Evolutionary conservation across 2,797 vertebrate genomes (phyloP).

Genomic region (Argya squamiceps): DNA sequence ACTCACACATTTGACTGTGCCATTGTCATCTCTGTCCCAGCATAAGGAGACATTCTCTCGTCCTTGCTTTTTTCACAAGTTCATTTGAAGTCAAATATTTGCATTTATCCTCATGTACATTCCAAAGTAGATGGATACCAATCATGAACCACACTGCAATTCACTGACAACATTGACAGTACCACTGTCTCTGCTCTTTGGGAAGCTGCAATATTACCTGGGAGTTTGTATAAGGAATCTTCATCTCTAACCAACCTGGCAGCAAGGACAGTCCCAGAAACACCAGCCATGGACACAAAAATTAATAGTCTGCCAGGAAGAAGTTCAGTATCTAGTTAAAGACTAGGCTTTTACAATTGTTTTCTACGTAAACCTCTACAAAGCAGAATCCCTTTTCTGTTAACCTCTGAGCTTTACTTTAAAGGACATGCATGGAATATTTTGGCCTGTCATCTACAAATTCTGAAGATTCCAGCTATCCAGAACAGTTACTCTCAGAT

Average conservation of each 20-base stretch:
- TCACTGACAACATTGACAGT: background rate
- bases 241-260: background rate
- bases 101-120: background rate
- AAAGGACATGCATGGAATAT: background rate
- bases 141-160: background rate
- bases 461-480: background rate
- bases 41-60: accelerated
- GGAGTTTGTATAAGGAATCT: background rate
- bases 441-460: background rate
- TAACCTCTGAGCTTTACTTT: background rate
- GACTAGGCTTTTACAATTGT: background rate
- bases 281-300: background rate
- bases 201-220: background rate
- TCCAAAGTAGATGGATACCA: background rate
- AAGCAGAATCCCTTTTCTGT: background rate
- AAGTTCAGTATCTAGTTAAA: background rate
- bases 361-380: background rate
- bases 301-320: background rate
- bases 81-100: background rate
- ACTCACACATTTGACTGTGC: background rate
- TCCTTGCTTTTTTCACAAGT: background rate
- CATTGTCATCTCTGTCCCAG: background rate
- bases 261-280: background rate
- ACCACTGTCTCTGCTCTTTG: background rate
- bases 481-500: background rate